phyloP scores from a whole-genome alignment of 2,113 vertebrate genomes.

The Colinus virginianus region DNA sequence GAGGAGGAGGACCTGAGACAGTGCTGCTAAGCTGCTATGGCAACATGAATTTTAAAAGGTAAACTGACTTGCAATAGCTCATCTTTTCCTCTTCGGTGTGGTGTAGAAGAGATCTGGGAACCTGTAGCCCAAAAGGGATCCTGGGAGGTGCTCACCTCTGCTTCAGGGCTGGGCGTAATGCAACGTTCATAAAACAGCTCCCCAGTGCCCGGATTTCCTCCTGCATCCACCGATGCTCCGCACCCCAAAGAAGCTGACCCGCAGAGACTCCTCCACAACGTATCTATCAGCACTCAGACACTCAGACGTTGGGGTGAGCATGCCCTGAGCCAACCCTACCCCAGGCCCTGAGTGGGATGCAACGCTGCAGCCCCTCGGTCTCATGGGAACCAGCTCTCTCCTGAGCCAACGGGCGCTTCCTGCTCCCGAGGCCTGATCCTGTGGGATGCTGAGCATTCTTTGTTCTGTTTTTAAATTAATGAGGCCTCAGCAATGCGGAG shows the following conservation, averaged over 20 bases:
- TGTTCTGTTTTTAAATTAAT: constrained; percentile 41
- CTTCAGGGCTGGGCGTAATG: neutral
- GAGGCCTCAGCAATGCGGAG: neutral
- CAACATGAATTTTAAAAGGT: constrained; percentile 76
- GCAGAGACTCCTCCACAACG: fast-evolving
- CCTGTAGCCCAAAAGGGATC: neutral
- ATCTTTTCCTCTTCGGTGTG: constrained; percentile 13
- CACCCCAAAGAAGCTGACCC: neutral
- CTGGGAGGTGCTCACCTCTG: neutral
- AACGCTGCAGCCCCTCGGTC: neutral
- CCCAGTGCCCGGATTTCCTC: fast-evolving
- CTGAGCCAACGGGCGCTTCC: constrained; percentile 41
- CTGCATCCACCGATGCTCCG: neutral
- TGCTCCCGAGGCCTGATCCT: constrained; percentile 56
- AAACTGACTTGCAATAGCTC: constrained; percentile 56
- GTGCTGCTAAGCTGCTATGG: constrained; percentile 74
- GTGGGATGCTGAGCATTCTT: constrained; percentile 61
- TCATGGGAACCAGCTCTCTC: neutral
- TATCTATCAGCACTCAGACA: neutral
- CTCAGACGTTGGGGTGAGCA: neutral
- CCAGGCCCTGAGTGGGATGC: neutral
- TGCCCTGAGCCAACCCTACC: neutral
- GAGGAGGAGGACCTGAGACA: constrained; percentile 59
- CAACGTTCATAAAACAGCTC: neutral
- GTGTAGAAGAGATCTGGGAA: constrained; percentile 16